Evolutionary conservation across 2,888 invertebrate genomes (phyloP).

Genomic region (Steromphala cineraria): DNA sequence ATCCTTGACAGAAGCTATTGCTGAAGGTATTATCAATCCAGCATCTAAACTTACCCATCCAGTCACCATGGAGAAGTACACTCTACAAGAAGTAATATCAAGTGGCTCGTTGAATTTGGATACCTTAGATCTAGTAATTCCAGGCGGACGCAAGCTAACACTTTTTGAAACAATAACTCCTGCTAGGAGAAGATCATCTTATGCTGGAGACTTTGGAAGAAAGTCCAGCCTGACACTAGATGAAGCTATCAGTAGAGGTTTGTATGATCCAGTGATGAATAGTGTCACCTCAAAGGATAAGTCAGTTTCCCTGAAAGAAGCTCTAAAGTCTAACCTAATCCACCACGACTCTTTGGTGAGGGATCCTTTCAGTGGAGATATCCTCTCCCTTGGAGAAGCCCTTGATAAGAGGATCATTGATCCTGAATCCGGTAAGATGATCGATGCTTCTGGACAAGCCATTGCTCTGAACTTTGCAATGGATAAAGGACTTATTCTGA

Average conservation of each 20-base stretch:
- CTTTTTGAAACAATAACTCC: constrained; percentile 36
- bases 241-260: constrained; percentile 64
- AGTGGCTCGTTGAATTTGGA: constrained; percentile 42
- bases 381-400: constrained; percentile 65
- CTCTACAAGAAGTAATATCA: constrained; percentile 41
- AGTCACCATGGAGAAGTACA: constrained; percentile 27
- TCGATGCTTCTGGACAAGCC: constrained; percentile 61
- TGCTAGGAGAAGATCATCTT: constrained; percentile 27
- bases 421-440: constrained; percentile 66
- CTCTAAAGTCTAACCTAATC: constrained; percentile 59
- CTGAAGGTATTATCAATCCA: constrained; percentile 26
- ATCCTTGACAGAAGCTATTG: constrained; percentile 76
- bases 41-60: constrained; percentile 22
- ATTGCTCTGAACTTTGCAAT: constrained; percentile 68
- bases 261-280: constrained; percentile 68
- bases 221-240: constrained; percentile 60
- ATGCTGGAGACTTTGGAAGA: constrained; percentile 29
- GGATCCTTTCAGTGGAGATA: constrained; percentile 66
- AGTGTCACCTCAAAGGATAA: constrained; percentile 54
- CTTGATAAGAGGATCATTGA: constrained; percentile 65
- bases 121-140: constrained; percentile 35
- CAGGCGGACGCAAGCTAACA: constrained; percentile 35
- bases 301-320: constrained; percentile 57
- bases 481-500: constrained; percentile 62
- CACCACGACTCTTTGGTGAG: constrained; percentile 64